phyloP scores from a whole-genome alignment of 2,113 vertebrate species.

The Rhinichthys klamathensis region DNA sequence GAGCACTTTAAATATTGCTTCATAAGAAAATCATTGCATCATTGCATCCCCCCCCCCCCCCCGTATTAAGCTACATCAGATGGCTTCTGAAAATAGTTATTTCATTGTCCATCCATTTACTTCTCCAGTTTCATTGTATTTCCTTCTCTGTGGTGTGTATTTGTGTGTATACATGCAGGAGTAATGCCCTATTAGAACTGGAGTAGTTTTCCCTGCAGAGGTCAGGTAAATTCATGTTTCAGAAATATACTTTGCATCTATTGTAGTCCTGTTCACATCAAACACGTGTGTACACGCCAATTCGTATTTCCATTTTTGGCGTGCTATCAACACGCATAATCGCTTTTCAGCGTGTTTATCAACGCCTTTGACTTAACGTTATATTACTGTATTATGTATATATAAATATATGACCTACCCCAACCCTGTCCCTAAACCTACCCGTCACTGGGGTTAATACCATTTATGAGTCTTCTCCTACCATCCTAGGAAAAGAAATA shows the following conservation, averaged over 20 bases:
- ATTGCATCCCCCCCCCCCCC: too few relatives aligned
- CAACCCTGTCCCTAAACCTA: too few relatives aligned
- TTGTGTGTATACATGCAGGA: neutral
- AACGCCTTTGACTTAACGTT: too few relatives aligned
- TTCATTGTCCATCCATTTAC: constrained; percentile 12
- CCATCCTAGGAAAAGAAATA: too few relatives aligned
- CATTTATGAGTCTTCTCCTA: too few relatives aligned
- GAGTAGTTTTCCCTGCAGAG: neutral
- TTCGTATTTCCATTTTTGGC: too few relatives aligned
- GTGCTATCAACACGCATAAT: too few relatives aligned
- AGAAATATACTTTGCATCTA: neutral
- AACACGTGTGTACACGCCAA: neutral
- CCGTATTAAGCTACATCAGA: neutral
- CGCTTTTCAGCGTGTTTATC: too few relatives aligned
- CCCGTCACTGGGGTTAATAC: too few relatives aligned
- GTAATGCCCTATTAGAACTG: neutral
- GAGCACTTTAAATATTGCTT: neutral
- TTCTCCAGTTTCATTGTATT: constrained; percentile 10
- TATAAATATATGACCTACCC: too few relatives aligned
- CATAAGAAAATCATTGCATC: neutral
- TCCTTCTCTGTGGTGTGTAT: constrained; percentile 20
- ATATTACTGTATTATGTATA: too few relatives aligned
- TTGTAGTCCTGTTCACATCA: neutral
- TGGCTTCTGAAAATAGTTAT: neutral
- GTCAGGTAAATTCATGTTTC: neutral